Evolutionary conservation across 1,140 invertebrate species (phyloP), one percentile per base, ranked within the genome.

Genomic region (Diorhabda carinulata): DNA sequence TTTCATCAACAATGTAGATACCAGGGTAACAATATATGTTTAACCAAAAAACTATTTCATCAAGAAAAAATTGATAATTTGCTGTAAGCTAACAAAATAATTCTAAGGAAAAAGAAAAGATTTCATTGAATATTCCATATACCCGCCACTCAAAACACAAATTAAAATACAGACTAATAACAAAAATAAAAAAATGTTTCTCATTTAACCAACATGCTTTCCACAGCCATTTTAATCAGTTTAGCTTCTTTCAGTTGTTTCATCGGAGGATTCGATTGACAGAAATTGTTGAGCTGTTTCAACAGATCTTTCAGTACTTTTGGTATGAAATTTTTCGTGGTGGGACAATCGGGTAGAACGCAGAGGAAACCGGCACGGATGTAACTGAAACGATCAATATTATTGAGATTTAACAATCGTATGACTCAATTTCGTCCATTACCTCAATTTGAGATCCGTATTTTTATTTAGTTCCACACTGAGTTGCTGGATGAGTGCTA

Each of bases 401-500:
- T 56, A 69, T 40, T 5, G 40, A 66, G 25, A 60, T 40, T 8
- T n/a, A n/a, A 25, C 25, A 40, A 40, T 3, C 3, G 42, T 40
- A 63, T 25, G 2, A 69, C 42, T 59, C 25, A 4, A 5, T 61
- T 4, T 47, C 59, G 40, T 62, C 3, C 44, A 47, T 75, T 83
- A 96, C 94, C 89, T 93, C 73, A 93, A 87, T 81, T 97, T 97
- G 3, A 95, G 84, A 74, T 93, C 92, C n/a, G 92, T 94, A 76
- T 95, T 88, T 65, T 89, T 86, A 43, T 85, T 85, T 80, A 98
- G 87, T 80, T 97, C 94, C 2, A 92, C 90, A 3, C 93, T 92
- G 3, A 98, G 86, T 79, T 98, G 96, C 81, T 97, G 94, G 72
- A 98, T 92, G 2, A 98, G 85, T 1, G 95, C 96, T 43, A 98